Evolutionary conservation across 2,113 vertebrate species (phyloP), one percentile per base, ranked within the genome.

Genomic region (Hassar affinis): DNA sequence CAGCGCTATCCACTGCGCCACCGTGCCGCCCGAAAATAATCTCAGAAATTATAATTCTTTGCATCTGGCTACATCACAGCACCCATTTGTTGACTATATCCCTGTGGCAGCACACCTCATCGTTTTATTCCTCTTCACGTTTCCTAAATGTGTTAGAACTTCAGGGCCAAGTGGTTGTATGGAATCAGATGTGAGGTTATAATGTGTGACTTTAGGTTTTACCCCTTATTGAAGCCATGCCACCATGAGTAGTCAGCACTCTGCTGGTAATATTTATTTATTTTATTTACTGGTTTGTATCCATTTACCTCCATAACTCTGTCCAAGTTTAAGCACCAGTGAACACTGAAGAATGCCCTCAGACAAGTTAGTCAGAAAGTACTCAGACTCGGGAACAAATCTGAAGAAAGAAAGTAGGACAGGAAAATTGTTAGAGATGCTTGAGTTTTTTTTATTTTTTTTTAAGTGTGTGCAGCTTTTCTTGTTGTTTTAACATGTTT

Each of bases 351-450:
- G 51, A 56, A 62, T 84, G 80, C 81, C 38, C 68, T 69, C 35
- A 35, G 75, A 71, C 52, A 72, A 25, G 68, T 85, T 47, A 57
- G 61, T 42, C 69, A 64, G 42, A 42, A 77, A 17, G 57, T 64
- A 79, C 25, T 64, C 47, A 66, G 81, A 27, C 57, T 90, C 81
- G 86, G 87, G 82, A 87, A 84, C 85, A 77, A 91, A 83, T 85
- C 86, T 88, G 86, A 84, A 17, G 80, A 86, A 89, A 20, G 85
- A 91, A 93, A 93, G 90, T 93, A 93, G 92, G 91, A 90, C 91
- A 38, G 78, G 80, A 90, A 92, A 91, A 90, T 92, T 90, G 88
- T 91, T 59, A 45, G 85, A 91, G 87, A 92, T 90, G 49, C 54
- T 22, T 18, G 72, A 79, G 64, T 69, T 87, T 59, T 57, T 45